These are phyloP conservation scores for Apotomis betuletana DNA, from an alignment of 2,888 invertebrate genomes.

Conservation along the genomic window DNA sequence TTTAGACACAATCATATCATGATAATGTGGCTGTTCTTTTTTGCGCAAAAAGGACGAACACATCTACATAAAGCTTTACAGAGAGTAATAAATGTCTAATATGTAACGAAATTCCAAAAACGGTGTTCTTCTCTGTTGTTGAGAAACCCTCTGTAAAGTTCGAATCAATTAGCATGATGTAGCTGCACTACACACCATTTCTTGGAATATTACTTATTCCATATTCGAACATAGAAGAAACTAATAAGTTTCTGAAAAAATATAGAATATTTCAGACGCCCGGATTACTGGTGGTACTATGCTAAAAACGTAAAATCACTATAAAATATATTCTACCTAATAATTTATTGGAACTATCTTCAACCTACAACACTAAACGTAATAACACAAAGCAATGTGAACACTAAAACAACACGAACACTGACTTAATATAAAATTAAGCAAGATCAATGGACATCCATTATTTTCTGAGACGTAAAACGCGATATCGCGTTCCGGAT, in stretches of 20 bases:
- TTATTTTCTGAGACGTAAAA: not conserved
- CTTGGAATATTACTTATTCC: not conserved
- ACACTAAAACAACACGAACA: not conserved
- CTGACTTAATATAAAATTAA: not conserved
- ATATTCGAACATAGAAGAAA: too few relatives aligned
- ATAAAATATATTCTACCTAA: not conserved
- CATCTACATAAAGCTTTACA: not conserved
- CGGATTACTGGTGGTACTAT: not conserved
- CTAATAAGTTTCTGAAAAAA: not conserved
- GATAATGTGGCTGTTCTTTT: not conserved
- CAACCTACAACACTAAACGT: not conserved
- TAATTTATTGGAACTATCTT: not conserved
- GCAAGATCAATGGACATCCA: not conserved
- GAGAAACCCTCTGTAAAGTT: not conserved
- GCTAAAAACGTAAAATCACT: not conserved
- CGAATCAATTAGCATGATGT: not conserved
- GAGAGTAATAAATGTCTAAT: not conserved
- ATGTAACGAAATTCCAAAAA: too few relatives aligned
- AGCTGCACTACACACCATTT: not conserved
- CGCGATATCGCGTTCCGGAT: not conserved
- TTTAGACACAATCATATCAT: not conserved
- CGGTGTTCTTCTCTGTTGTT: not conserved
- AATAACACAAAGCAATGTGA: not conserved
- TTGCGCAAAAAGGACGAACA: not conserved
- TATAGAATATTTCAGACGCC: not conserved